phyloP scores from a whole-genome alignment of 2,113 vertebrate species.

The Plecturocebus donacophilus region DNA sequence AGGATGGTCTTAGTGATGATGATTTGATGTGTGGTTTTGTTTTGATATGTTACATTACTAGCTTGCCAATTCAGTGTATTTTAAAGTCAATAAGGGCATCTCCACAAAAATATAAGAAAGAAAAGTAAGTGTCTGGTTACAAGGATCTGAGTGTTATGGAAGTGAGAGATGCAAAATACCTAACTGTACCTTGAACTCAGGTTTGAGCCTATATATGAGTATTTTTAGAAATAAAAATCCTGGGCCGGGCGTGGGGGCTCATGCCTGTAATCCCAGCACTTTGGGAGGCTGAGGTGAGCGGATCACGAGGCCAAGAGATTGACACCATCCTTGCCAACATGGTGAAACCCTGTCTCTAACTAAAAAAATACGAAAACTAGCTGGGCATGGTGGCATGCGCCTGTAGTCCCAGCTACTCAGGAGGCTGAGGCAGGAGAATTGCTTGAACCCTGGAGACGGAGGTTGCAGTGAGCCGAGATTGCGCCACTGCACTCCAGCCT shows the following conservation, averaged over 20 bases:
- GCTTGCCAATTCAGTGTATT: not conserved
- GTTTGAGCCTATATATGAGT: not conserved
- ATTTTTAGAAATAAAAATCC: not conserved
- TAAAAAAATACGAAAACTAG: too few species aligned
- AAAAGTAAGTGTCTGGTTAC: not conserved
- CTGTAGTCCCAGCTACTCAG: too few species aligned
- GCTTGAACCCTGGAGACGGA: too few species aligned
- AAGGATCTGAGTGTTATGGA: not conserved
- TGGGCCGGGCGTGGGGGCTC: not conserved
- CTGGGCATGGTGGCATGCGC: too few species aligned
- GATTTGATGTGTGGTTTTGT: not conserved
- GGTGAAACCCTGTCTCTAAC: too few species aligned
- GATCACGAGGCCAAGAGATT: too few species aligned
- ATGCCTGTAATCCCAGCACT: too few species aligned
- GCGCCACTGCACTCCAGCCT: too few species aligned
- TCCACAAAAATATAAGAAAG: not conserved
- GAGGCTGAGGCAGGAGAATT: too few species aligned
- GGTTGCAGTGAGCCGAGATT: too few species aligned
- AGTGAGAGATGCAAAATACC: not conserved
- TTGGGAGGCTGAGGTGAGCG: too few species aligned
- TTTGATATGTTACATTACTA: not conserved
- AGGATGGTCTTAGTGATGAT: not conserved
- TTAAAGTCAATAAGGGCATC: not conserved
- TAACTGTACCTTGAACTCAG: not conserved
- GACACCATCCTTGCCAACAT: too few species aligned